These are phyloP conservation scores for Tuta absoluta DNA, from an alignment of 2,888 invertebrate species.

Conservation along the genomic window DNA sequence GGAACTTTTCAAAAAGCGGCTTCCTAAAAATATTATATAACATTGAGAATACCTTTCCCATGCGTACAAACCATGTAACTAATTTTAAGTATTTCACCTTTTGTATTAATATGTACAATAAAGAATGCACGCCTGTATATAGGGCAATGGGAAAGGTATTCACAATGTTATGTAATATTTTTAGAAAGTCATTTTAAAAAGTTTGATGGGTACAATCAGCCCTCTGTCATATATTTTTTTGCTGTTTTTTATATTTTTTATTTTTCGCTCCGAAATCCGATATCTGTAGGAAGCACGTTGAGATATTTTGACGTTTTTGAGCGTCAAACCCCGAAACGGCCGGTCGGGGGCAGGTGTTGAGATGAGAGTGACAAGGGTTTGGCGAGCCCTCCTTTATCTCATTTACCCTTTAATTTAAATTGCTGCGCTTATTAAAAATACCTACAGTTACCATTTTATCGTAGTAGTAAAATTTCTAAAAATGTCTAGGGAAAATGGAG, in stretches of 20 bases:
- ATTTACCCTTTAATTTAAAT: constrained; percentile 18
- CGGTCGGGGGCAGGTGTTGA: constrained; percentile 54
- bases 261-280: neutral
- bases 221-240: neutral
- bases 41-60: too few species aligned
- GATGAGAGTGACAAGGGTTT: constrained; percentile 56
- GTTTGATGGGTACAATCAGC: neutral
- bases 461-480: neutral
- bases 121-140: too few species aligned
- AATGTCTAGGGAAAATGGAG: neutral
- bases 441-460: neutral
- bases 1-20: too few species aligned
- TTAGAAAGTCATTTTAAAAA: too few species aligned
- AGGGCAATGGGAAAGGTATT: too few species aligned
- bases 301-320: constrained; percentile 58
- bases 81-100: too few species aligned
- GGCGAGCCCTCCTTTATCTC: constrained; percentile 22
- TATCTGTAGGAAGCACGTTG: constrained; percentile 28
- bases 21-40: too few species aligned
- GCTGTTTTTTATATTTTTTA: neutral
- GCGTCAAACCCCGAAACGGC: constrained; percentile 47
- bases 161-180: too few species aligned
- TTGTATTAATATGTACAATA: too few species aligned
- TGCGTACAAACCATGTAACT: too few species aligned
- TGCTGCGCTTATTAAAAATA: neutral